Base-by-base conservation (phyloP, 2,113 vertebrate species). In the Pluvialis apricaria region DNA sequence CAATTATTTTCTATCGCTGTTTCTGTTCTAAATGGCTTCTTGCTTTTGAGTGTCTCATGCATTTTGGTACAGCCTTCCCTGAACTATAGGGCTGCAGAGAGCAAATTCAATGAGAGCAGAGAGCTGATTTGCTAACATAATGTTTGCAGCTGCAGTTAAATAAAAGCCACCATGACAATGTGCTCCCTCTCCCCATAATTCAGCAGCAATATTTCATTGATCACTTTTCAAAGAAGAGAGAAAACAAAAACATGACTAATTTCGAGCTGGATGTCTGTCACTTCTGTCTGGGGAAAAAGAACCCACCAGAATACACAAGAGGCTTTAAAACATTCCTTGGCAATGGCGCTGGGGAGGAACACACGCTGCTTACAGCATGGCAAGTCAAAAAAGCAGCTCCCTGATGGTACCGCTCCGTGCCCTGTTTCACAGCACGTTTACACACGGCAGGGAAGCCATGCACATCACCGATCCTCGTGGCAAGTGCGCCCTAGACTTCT, bases 21-120 rank as follows among this genome's bases (percentile, higher is more conserved):
- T 97, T 82, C 82, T 91, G 51, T 82, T 94, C 61, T 75, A 92
- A 94, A 91, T 82, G 47, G 31, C 44, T 88, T 82, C 66, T 91
- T 95, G 68, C 47, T 95, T 91, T 84, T 92, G 54, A 88, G n/a
- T 54, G 47, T 64, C 84, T 51, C 40, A 55, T 2, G 6, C 34
- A n/a, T 94, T 95, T 95, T 88, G 47, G 42, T 95, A 36, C 32
- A 89, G 34, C 31, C 83, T 68, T 80, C 24, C 13, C 78, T 72
- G 55, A 82, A 61, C 84, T 70, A 21, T 12, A 34, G n/a, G 55
- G 44, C 70, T 80, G 32, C 21, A 77, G 70, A 93, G 40, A 85
- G 32, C 5, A 92, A 91, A 86, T 90, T 82, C 75, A 95, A 54
- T 62, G 73, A 77, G 9, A 89, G 71, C 15, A 86, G 62, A 66